Percentiles rank a stretch among this genome's conserved stretches.
Evolutionary conservation across 2,113 vertebrate genomes (phyloP).

Genomic region (Strix uralensis): DNA sequence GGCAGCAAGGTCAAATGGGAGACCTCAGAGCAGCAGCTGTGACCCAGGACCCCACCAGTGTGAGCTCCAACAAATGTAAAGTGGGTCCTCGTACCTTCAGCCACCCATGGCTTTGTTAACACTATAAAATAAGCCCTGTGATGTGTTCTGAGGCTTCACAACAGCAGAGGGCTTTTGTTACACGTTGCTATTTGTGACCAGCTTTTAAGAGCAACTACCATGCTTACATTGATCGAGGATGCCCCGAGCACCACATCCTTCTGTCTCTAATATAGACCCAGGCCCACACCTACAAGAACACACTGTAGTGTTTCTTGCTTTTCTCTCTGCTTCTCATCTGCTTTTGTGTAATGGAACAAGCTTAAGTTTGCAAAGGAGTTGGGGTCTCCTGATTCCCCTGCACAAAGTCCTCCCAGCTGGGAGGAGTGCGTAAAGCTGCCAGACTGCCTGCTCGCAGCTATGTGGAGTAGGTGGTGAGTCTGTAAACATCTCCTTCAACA

Average conservation of each 20-base stretch:
- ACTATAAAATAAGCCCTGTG: not conserved
- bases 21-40: not conserved
- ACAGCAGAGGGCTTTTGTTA: not conserved
- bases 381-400: not conserved
- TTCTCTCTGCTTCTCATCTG: not conserved
- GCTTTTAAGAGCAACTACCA: not conserved
- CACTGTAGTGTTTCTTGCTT: not conserved
- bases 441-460: not conserved
- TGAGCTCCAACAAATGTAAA: not conserved
- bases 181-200: not conserved
- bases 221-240: rapidly evolving
- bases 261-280: not conserved
- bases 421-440: not conserved
- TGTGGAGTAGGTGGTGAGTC: not conserved
- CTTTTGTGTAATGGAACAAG: not conserved
- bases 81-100: not conserved
- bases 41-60: not conserved
- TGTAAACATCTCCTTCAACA: not conserved
- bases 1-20: not conserved
- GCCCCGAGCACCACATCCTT: not conserved
- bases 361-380: not conserved
- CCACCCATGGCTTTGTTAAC: not conserved
- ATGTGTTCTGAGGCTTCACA: not conserved
- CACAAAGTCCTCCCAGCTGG: rapidly evolving
- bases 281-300: not conserved